Base-by-base conservation (phyloP, 2,113 vertebrate genomes). In the Platanista minor region DNA sequence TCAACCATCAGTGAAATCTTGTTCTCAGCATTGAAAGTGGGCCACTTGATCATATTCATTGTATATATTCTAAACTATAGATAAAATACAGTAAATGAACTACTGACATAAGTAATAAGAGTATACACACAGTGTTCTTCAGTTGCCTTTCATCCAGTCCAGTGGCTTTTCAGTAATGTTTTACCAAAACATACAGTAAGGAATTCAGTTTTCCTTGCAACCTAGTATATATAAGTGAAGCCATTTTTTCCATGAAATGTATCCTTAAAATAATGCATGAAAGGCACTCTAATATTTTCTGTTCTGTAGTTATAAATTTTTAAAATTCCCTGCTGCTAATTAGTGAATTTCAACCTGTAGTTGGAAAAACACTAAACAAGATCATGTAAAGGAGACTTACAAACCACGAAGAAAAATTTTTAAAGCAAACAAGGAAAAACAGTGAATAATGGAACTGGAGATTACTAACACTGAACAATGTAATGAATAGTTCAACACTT, bases 1-100 rank as follows among this genome's bases (percentile, higher is more conserved):
- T 97, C 78, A 93, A 83, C 43, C 17, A 81, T 72, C 83, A 87
- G 49, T 41, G 33, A 91, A 87, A 39, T 85, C 62, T 90, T 88
- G 43, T 82, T 94, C 94, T 15, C 36, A 78, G 31, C 31, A 31
- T 0, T 80, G 74, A 91, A 86, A 95, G 43, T 54, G 33, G 11
- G 4, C 25, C n/a, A 71, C n/a, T 77, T 94, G 46, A 92, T 88
- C 71, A 78, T 61, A 61, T 59, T 88, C 52, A 77, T 77, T 92
- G 8, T 87, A 13, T 66, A 6, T 57, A 62, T 54, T 75, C 10
- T 41, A 90, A 95, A 95, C 64, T 72, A 49, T 12, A 90, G 12
- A 41, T 72, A 83, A 93, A 82, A 91, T 75, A 31, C 0, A 72
- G 29, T 78, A 78, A 72, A 71, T 71, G 2, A 85, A 84, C 31